Evolutionary conservation across 2,888 invertebrate genomes (phyloP), one percentile per base, ranked within the genome.

Genomic region (Keiferia lycopersicella): DNA sequence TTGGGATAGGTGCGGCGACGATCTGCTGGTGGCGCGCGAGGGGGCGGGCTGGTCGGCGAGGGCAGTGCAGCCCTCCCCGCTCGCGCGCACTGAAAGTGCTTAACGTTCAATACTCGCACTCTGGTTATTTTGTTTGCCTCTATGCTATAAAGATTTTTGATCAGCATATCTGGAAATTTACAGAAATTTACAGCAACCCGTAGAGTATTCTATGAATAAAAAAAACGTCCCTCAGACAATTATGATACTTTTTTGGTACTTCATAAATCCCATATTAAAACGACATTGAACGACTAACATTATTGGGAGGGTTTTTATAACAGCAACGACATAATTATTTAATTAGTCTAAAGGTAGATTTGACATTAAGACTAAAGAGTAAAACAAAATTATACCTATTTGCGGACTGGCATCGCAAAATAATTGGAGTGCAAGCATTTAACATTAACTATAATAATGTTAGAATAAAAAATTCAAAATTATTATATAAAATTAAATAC

Each of bases 1-100:
- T 93, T 90, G 93, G 94, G 87, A 83, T 83, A 79, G 82, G 83
- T 87, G 88, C 88, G 93, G 92, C 93, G 93, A 87, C 77, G 83
- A 65, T 78, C 79, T 81, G 79, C 75, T 72, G 76, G 82, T 65
- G 71, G 80, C 75, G 77, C 67, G 68, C 69, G 73, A 71, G 71
- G 71, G 69, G 59, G 69, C 72, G 64, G 64, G 60, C 26, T 64
- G 64, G 62, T 45, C 60, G 61, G 58, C n/a, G 50, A 1, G 57
- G 14, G 26, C 51, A 11, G 48, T 65, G 61, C 67, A 59, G 7
- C 14, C 65, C 8, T 41, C 61, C 56, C 56, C 50, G 59, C 68
- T 62, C 67, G 74, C 73, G 75, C 78, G 81, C 81, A 73, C 74
- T 71, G 78, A 81, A 84, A 83, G 86, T 87, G 89, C 90, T 88